Percentiles rank a stretch among this genome's conserved stretches.
Evolutionary conservation across 1,140 invertebrate genomes (phyloP).

Genomic region (Ostrea edulis): DNA sequence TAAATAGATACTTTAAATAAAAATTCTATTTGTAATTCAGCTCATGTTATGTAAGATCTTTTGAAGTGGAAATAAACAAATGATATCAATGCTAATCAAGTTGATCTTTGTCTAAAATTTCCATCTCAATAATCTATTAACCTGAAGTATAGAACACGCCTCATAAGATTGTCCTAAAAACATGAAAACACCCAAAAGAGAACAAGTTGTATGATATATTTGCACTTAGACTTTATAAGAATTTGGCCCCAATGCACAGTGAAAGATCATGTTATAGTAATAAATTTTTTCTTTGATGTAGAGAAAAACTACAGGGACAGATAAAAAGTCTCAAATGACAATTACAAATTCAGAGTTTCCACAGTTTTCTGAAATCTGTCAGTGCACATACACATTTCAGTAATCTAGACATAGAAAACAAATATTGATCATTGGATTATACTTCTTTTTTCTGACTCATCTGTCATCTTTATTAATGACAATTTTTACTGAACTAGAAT

Average conservation of each 20-base stretch:
- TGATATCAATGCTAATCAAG: neutral
- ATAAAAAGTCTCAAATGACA: slow-evolving; percentile 33
- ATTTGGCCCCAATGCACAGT: neutral
- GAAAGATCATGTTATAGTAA: slow-evolving; percentile 1
- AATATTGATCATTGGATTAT: slow-evolving; percentile 6
- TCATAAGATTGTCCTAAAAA: neutral
- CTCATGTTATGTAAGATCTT: neutral
- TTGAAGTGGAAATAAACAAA: neutral
- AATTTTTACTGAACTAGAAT: no score
- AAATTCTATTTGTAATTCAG: no score
- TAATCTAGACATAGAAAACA: neutral
- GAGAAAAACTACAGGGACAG: neutral
- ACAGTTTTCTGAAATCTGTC: neutral
- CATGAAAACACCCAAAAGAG: neutral
- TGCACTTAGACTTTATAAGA: neutral
- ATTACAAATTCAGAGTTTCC: neutral
- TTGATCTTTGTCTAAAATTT: slow-evolving; percentile 11
- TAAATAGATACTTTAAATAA: neutral
- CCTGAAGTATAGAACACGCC: neutral
- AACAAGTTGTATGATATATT: neutral
- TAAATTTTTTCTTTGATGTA: neutral
- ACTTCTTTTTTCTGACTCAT: neutral
- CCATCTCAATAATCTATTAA: neutral
- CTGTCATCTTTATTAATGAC: neutral
- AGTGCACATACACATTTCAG: neutral